phyloP scores from a whole-genome alignment of 2,797 vertebrate genomes.

The Aeoliscus strigatus region DNA sequence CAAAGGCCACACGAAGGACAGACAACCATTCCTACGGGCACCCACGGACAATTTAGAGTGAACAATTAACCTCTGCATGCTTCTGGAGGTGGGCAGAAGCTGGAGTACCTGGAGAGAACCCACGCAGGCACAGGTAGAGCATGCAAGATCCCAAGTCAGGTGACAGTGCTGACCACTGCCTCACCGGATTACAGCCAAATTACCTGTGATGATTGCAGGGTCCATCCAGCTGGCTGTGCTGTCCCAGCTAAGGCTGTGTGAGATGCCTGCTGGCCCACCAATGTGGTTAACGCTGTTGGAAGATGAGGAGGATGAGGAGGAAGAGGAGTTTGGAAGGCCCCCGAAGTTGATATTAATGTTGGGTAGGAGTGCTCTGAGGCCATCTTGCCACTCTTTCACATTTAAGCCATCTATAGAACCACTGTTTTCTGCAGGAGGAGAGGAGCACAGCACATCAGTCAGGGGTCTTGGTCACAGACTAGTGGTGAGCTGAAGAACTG shows the following conservation, averaged over 20 bases:
- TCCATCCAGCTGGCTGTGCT: constrained; percentile 98
- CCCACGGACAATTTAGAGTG: too few species aligned
- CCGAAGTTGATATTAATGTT: constrained; percentile 99
- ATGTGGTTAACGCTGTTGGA: constrained; percentile 98
- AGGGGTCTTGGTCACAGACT: constrained; percentile 28
- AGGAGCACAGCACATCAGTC: constrained; percentile 23
- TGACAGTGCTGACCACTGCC: too few species aligned
- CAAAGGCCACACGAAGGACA: too few species aligned
- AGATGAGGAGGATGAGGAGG: constrained; percentile 76
- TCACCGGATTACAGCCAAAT: constrained; percentile 32
- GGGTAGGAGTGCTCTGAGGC: constrained; percentile 96
- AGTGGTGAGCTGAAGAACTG: constrained; percentile 39
- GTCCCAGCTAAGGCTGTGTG: constrained; percentile 98
- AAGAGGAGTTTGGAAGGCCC: constrained; percentile 94
- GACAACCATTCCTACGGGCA: too few species aligned
- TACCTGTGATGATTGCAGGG: constrained; percentile 99
- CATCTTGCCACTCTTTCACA: constrained; percentile 99
- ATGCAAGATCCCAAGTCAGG: too few species aligned
- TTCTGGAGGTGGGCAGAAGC: too few species aligned
- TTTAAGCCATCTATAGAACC: constrained; percentile 97
- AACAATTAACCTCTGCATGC: too few species aligned
- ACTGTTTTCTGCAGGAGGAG: constrained; percentile 86
- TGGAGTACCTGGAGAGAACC: too few species aligned
- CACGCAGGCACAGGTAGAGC: too few species aligned
- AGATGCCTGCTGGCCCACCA: constrained; percentile 83